Evolutionary conservation across 2,797 vertebrate genomes (phyloP), one percentile per base, ranked within the genome.

Genomic region (Manis javanica): DNA sequence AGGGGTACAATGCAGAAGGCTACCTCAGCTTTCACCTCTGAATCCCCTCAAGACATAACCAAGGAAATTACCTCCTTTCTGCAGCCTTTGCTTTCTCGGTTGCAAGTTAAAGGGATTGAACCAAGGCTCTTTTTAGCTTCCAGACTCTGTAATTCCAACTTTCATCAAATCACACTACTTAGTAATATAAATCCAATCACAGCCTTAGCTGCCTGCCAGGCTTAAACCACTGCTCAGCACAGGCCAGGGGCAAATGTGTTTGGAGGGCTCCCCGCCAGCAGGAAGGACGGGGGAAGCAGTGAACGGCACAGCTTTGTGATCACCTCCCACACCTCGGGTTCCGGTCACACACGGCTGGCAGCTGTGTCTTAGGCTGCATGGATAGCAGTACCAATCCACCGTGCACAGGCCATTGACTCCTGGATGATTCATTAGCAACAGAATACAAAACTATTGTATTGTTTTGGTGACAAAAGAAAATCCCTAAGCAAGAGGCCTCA

Each of bases 361-460:
- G 51, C 87, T 94, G 71, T 46, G 84, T 34, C 81, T 94, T 49
- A 78, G 3, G 92, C 86, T 71, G 87, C 92, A 82, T 68, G 34
- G 19, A 59, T 18, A 11, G 72, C 34, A 89, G 93, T n/a, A 88
- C 84, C 59, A 87, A 95, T 46, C 37, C 37, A 64, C 53, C 19
- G 64, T n/a, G 39, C 66, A 79, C 0, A 1, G 82, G 37, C 78
- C 82, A 63, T 7, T 77, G 78, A 87, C 83, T 96, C n/a, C 78
- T 74, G 34, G 77, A 74, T 82, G 86, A 98, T 94, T 89, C 69
- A 94, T 97, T 96, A 95, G 85, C 64, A 94, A 97, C 91, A 94
- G 55, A 95, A 53, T 74, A 94, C 71, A 92, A 37, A 95, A n/a
- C 49, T 3, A 37, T 51, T 59, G 11, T 46, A 46, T 46, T 46